Evolutionary conservation across 2,888 invertebrate species (phyloP).

Genomic region (Clostera curtula): DNA sequence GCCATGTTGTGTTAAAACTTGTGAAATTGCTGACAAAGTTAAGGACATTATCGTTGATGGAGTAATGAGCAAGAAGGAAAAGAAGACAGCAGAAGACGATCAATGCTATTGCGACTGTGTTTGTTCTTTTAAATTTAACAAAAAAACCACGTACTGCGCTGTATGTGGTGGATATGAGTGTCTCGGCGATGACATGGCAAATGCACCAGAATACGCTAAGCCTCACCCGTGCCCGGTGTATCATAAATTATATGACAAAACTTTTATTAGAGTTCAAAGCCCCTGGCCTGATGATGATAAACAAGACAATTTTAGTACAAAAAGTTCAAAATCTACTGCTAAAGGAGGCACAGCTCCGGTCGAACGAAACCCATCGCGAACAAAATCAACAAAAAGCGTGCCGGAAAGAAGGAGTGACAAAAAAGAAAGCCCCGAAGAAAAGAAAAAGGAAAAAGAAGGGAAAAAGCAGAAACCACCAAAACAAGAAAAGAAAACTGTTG

Average conservation of each 20-base stretch:
- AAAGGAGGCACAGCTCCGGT: constrained; percentile 17
- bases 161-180: constrained; percentile 64
- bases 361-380: constrained; percentile 13
- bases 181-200: constrained; percentile 48
- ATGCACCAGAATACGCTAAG: constrained; percentile 43
- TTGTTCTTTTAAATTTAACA: constrained; percentile 52
- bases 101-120: constrained; percentile 61
- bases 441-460: constrained; percentile 21
- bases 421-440: too few species aligned
- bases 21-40: constrained; percentile 50
- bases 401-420: too few species aligned
- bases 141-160: constrained; percentile 57
- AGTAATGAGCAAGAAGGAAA: constrained; percentile 27
- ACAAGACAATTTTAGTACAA: constrained; percentile 29
- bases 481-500: constrained; percentile 33
- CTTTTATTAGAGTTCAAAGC: constrained; percentile 38
- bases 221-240: constrained; percentile 66
- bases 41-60: constrained; percentile 54
- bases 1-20: constrained; percentile 53
- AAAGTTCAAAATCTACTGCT: constrained; percentile 32
- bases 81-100: constrained; percentile 25
- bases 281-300: constrained; percentile 48
- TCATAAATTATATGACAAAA: constrained; percentile 58
- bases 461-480: constrained; percentile 26
- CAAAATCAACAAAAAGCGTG: constrained; percentile 25